phyloP scores from a whole-genome alignment of 1,140 invertebrate species.

The Dendrolimus punctatus region DNA sequence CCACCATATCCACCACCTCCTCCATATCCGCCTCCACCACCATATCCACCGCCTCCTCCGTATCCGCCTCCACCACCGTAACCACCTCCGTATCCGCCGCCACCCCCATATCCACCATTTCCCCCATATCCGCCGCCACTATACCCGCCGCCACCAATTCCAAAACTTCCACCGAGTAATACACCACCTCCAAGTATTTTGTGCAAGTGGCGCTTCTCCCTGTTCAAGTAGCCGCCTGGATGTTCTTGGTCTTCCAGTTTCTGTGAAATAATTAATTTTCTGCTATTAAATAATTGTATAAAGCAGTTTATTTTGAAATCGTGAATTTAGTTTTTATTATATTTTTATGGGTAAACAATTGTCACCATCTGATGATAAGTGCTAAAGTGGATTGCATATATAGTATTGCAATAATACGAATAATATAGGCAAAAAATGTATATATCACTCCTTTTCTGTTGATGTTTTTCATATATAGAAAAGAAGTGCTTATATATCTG shows the following conservation, averaged over 20 bases:
- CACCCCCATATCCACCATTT: slow-evolving; percentile 13
- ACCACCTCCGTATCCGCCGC: slow-evolving; percentile 10
- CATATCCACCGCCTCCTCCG: slow-evolving; percentile 8
- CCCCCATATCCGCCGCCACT: slow-evolving; percentile 20
- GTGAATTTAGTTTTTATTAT: too few species aligned
- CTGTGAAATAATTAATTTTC: slow-evolving; percentile 21
- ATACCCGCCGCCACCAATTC: slow-evolving; percentile 19
- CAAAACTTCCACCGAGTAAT: slow-evolving; percentile 4
- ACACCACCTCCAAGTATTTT: too few species aligned
- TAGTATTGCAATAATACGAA: too few species aligned
- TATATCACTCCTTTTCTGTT: too few species aligned
- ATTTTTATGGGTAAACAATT: too few species aligned
- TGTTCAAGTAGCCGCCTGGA: slow-evolving; percentile 16
- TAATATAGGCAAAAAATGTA: too few species aligned
- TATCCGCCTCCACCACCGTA: slow-evolving; percentile 7
- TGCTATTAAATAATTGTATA: not conserved
- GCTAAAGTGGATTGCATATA: too few species aligned
- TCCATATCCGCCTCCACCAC: slow-evolving; percentile 11
- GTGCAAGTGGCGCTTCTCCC: slow-evolving; percentile 33
- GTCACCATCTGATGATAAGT: too few species aligned
- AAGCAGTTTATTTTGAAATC: too few species aligned
- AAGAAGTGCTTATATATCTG: too few species aligned
- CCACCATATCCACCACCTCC: slow-evolving; percentile 13
- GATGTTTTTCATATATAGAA: too few species aligned
- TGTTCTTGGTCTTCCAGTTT: slow-evolving; percentile 53